A percentile compares a stretch with the other conserved stretches of the same genome.
phyloP scores from a whole-genome alignment of 2,888 invertebrate genomes.

The Sthenelais limicola region DNA sequence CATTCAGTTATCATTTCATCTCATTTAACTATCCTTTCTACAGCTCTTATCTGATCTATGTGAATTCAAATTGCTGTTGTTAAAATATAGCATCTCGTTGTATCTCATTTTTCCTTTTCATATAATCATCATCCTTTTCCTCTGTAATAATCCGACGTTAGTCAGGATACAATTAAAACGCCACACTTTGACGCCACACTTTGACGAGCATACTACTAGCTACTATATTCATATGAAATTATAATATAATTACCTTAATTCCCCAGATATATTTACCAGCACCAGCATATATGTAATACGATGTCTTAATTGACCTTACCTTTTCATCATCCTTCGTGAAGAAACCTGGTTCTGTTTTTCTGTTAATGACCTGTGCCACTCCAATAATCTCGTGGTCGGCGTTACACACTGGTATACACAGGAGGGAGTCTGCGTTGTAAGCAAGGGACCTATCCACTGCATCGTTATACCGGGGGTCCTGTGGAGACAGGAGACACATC shows the following conservation, averaged over 20 bases:
- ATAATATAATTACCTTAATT: background rate
- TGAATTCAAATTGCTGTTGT: too few species aligned
- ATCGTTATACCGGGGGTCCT: conserved; percentile 75
- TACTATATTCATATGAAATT: background rate
- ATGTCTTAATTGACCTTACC: conserved; percentile 23
- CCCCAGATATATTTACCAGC: too few species aligned
- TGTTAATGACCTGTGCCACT: conserved; percentile 75
- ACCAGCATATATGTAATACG: background rate
- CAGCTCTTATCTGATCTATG: too few species aligned
- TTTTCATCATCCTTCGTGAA: conserved; percentile 52
- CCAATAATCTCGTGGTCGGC: conserved; percentile 71
- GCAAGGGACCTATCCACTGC: conserved; percentile 74
- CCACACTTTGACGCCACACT: too few species aligned
- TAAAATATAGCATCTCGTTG: too few species aligned
- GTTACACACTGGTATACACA: conserved; percentile 89
- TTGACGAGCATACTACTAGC: too few species aligned
- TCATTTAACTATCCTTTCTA: too few species aligned
- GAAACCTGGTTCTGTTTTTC: conserved; percentile 64
- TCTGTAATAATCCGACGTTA: too few species aligned
- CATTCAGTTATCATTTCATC: too few species aligned
- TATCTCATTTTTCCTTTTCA: too few species aligned
- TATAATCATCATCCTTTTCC: too few species aligned
- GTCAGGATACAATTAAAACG: too few species aligned
- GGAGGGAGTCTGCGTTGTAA: conserved; percentile 75
- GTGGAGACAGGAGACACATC: conserved; percentile 50